Evolutionary conservation across 2,113 vertebrate genomes (phyloP).

Genomic region (Bos taurus): DNA sequence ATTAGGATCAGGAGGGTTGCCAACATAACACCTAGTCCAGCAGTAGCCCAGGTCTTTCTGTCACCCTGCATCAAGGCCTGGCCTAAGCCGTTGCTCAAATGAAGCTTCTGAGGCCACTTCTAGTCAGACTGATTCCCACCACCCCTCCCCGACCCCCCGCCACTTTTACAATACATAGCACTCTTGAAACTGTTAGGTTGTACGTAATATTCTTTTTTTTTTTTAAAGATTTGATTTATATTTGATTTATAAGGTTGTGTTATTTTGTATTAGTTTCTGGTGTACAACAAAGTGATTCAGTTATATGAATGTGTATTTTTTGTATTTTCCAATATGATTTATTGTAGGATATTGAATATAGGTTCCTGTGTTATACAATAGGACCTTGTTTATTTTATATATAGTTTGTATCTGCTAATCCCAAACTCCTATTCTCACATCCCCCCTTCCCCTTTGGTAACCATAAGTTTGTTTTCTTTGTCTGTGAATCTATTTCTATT

Average conservation of each 20-base stretch:
- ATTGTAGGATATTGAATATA: not conserved
- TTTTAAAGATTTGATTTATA: too few relatives aligned
- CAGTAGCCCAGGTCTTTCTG: not conserved
- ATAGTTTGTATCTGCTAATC: not conserved
- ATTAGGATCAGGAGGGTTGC: not conserved
- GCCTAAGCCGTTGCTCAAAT: not conserved
- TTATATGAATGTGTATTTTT: not conserved
- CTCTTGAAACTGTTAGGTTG: not conserved
- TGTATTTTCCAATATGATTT: not conserved
- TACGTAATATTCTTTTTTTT: not conserved
- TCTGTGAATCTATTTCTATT: not conserved
- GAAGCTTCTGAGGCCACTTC: not conserved
- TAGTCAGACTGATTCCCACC: not conserved
- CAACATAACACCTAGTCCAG: not conserved
- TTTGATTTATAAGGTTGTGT: not conserved
- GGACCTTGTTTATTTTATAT: not conserved
- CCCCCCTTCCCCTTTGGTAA: not conserved
- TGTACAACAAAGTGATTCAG: not conserved
- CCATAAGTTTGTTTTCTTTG: not conserved
- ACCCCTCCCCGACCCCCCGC: fast-evolving
- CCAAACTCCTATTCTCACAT: not conserved
- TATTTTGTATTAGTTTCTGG: not conserved
- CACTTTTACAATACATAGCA: not conserved
- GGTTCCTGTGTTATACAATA: not conserved
- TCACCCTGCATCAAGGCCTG: not conserved